Evolutionary conservation across 2,888 invertebrate species (phyloP).

Genomic region (Meliscaeva auricollis): DNA sequence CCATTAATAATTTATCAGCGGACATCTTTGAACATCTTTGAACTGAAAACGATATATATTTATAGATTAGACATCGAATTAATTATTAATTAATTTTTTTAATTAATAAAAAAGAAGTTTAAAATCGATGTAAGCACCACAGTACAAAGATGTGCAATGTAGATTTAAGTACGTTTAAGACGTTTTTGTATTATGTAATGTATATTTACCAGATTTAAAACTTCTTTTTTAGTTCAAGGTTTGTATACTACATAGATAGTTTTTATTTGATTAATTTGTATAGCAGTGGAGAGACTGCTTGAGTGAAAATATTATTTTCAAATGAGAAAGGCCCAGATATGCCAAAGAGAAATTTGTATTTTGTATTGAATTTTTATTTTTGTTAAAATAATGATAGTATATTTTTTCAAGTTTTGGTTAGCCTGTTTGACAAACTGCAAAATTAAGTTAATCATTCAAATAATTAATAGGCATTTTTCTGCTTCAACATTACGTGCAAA

Average conservation of each 20-base stretch:
- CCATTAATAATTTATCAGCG: neutral
- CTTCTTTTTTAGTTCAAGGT: constrained; percentile 32
- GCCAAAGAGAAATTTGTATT: constrained; percentile 36
- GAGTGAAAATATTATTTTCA: constrained; percentile 58
- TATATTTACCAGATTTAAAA: constrained; percentile 10
- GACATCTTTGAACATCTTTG: constrained; percentile 3
- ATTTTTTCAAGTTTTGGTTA: neutral
- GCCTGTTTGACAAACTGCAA: neutral
- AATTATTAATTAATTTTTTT: neutral
- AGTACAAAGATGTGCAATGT: too few relatives aligned
- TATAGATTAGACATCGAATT: neutral
- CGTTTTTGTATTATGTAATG: too few relatives aligned
- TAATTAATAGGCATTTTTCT: too few relatives aligned
- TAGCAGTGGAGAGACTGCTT: constrained; percentile 48
- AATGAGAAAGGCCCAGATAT: constrained; percentile 65
- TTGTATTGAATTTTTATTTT: neutral
- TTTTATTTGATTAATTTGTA: constrained; percentile 1
- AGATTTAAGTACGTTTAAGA: too few relatives aligned
- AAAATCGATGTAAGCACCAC: constrained; percentile 8
- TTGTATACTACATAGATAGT: neutral
- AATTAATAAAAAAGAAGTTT: constrained; percentile 35
- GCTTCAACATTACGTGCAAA: too few relatives aligned
- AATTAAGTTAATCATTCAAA: neutral
- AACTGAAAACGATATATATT: constrained; percentile 51
- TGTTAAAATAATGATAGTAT: neutral